Conservation (phyloP, 2,113 vertebrate genomes). For the Clarias macrocephalus region DNA sequence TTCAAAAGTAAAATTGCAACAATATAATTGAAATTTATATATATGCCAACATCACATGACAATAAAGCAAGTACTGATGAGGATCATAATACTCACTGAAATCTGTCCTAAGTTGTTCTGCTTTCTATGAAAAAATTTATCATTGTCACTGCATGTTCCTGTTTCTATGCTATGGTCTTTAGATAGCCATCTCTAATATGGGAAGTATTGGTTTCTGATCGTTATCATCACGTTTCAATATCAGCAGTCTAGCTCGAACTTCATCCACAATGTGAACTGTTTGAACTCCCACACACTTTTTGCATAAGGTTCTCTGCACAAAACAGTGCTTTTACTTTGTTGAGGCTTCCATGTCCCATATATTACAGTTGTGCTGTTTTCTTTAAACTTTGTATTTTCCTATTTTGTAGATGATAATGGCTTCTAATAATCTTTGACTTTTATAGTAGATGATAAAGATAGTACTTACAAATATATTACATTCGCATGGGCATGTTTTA, state of each 20-base stretch:
- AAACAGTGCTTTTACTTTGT: neutral
- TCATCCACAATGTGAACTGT: neutral
- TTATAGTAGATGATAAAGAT: neutral
- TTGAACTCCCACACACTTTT: slow-evolving; percentile 24
- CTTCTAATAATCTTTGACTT: neutral
- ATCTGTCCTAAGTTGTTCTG: neutral
- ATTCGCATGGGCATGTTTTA: neutral
- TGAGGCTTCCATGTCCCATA: neutral
- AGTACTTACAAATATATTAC: neutral
- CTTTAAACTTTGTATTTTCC: neutral
- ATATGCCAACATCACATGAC: neutral
- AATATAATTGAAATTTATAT: neutral
- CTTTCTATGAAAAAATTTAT: slow-evolving; percentile 15
- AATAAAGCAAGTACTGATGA: neutral
- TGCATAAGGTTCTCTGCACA: neutral
- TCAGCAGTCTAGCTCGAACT: neutral
- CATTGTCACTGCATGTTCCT: neutral
- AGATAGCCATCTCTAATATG: slow-evolving; percentile 12
- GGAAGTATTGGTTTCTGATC: slow-evolving; percentile 43
- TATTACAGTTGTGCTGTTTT: neutral
- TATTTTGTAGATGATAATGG: neutral
- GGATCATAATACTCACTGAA: neutral
- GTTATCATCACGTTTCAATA: slow-evolving; percentile 39
- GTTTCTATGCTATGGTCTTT: slow-evolving; percentile 27
- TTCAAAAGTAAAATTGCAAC: neutral